These are phyloP conservation scores for Drosophila colorata DNA, from an alignment of 2,888 invertebrate genomes.

Conservation along the genomic window DNA sequence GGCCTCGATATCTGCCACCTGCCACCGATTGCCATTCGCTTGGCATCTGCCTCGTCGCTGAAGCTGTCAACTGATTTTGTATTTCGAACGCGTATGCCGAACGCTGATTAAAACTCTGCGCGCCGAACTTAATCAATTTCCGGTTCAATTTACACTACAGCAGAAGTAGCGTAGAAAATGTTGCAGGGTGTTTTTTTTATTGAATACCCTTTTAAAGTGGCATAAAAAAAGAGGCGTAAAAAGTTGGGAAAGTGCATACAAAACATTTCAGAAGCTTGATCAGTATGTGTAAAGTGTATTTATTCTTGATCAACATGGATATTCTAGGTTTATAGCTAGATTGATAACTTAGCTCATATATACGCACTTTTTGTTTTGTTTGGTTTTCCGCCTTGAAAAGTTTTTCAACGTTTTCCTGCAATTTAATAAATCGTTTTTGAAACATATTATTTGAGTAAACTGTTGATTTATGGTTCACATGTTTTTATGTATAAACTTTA, in stretches of 20 bases:
- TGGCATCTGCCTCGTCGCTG: constrained; percentile 2
- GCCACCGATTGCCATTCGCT: constrained; percentile 10
- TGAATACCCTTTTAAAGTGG: constrained; percentile 1
- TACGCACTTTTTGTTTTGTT: no score
- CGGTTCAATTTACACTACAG: constrained; percentile 48
- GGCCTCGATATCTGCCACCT: constrained; percentile 17
- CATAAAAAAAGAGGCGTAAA: background rate
- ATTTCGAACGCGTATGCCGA: constrained; percentile 47
- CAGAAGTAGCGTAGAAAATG: constrained; percentile 3
- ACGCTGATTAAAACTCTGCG: constrained; percentile 60
- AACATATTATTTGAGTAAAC: background rate
- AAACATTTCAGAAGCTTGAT: no score
- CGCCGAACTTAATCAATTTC: constrained; percentile 73
- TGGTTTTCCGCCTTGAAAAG: no score
- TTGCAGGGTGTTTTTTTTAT: constrained; percentile 15
- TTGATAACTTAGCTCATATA: no score
- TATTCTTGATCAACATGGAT: no score
- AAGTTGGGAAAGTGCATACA: no score
- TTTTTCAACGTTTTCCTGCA: no score
- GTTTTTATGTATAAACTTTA: background rate
- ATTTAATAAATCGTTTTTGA: no score
- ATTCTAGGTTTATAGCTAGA: no score
- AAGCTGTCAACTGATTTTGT: constrained; percentile 53
- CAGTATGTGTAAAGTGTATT: no score
- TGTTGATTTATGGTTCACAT: background rate